A percentile compares a stretch with the other conserved stretches of the same genome.
These are phyloP conservation scores for Apodemia mormo DNA, from an alignment of 2,888 invertebrate genomes.

Conservation along the genomic window DNA sequence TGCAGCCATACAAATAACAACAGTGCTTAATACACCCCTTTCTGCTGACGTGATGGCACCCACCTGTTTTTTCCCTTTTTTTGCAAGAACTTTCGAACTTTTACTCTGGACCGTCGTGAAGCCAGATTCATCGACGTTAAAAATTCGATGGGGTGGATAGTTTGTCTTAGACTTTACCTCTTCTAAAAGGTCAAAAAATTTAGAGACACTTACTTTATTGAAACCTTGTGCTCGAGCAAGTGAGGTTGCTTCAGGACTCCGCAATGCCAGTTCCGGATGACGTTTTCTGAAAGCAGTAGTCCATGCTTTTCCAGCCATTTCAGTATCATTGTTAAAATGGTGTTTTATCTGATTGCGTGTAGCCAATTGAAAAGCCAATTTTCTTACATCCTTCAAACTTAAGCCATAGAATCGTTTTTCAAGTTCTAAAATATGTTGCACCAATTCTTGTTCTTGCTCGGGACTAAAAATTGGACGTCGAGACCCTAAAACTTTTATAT, in stretches of 20 bases:
- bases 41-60: no score
- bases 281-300: background rate
- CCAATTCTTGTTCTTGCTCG: background rate
- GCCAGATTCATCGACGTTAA: no score
- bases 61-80: no score
- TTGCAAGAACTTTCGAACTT: no score
- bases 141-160: no score
- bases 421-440: background rate
- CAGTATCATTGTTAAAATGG: background rate
- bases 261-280: background rate
- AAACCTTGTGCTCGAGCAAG: background rate
- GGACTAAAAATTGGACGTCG: conserved; percentile 16
- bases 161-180: no score
- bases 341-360: background rate
- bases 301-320: conserved; percentile 5
- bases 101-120: no score
- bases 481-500: no score
- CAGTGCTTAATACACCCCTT: no score
- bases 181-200: background rate
- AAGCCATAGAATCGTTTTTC: background rate
- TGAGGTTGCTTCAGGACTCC: background rate
- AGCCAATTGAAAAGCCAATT: background rate
- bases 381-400: background rate
- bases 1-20: no score
- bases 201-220: background rate